These are phyloP conservation scores for Lerista edwardsae DNA, from an alignment of 2,797 vertebrate species.

Conservation along the genomic window DNA sequence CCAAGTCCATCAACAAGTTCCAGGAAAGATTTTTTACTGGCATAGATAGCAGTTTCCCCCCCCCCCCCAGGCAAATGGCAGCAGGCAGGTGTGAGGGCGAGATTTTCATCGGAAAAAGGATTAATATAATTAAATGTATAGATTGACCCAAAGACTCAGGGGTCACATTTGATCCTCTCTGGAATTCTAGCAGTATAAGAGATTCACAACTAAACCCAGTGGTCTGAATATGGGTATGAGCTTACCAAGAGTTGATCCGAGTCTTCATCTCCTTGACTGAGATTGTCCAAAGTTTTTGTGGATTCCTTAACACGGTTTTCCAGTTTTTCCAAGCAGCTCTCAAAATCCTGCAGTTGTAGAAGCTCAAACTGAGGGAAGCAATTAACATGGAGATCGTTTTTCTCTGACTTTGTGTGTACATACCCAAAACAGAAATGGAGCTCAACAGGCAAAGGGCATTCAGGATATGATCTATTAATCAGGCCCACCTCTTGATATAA, in stretches of 20 bases:
- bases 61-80: neutral
- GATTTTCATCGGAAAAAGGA: too few relatives aligned
- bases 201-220: neutral
- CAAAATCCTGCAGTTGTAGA: conserved; percentile 81
- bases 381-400: conserved; percentile 21
- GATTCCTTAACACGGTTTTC: conserved; percentile 79
- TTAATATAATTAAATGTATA: too few relatives aligned
- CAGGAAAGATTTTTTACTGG: neutral
- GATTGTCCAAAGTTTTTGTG: conserved; percentile 72
- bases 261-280: conserved; percentile 59
- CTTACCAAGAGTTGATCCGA: conserved; percentile 72
- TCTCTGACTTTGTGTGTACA: neutral
- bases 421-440: neutral
- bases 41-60: neutral
- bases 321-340: conserved; percentile 74
- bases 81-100: too few relatives aligned
- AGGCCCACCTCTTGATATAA: neutral
- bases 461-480: neutral
- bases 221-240: conserved; percentile 27
- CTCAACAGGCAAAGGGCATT: neutral
- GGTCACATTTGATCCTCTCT: neutral
- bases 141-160: neutral
- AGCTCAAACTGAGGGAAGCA: conserved; percentile 68
- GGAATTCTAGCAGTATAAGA: neutral
- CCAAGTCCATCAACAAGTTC: neutral